phyloP scores from a whole-genome alignment of 2,797 vertebrate species.

The Chelidonichthys spinosus region DNA sequence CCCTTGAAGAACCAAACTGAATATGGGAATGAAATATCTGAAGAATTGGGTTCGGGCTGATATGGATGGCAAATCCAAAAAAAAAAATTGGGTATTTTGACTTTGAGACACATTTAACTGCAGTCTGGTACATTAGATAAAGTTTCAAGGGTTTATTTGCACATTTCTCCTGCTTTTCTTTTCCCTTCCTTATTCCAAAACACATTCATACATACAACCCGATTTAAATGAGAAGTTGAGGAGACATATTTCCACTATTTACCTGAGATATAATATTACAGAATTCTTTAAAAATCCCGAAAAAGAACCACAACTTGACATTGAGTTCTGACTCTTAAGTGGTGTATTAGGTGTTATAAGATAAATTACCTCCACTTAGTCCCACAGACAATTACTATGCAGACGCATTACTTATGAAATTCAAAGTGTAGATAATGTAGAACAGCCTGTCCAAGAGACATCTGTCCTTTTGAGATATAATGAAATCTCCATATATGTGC shows the following conservation, averaged over 20 bases:
- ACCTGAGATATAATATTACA: background rate
- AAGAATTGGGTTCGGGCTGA: constrained; percentile 16
- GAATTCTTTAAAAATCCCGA: too few relatives aligned
- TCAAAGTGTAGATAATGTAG: background rate
- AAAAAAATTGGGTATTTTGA: constrained; percentile 27
- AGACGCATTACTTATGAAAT: background rate
- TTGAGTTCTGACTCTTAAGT: background rate
- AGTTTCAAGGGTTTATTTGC: background rate
- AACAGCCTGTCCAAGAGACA: constrained; percentile 2
- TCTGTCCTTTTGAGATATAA: background rate
- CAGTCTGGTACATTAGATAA: background rate
- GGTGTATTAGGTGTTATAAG: background rate
- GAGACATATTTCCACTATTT: background rate
- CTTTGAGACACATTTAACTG: constrained; percentile 18
- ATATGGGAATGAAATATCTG: constrained; percentile 35
- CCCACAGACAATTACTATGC: background rate
- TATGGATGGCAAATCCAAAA: constrained; percentile 12
- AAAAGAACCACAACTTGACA: too few relatives aligned
- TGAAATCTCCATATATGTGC: constrained; percentile 4
- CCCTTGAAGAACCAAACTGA: constrained; percentile 44
- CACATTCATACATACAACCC: background rate
- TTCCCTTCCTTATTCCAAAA: background rate
- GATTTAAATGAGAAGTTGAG: background rate
- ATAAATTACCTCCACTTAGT: background rate
- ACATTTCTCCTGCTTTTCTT: background rate